Evolutionary conservation across 30 jellyfish, hydroid and myxozoan species (phyloP), one percentile per base, ranked within the genome.

Genomic region (Chrysaora quinquecirrha): DNA sequence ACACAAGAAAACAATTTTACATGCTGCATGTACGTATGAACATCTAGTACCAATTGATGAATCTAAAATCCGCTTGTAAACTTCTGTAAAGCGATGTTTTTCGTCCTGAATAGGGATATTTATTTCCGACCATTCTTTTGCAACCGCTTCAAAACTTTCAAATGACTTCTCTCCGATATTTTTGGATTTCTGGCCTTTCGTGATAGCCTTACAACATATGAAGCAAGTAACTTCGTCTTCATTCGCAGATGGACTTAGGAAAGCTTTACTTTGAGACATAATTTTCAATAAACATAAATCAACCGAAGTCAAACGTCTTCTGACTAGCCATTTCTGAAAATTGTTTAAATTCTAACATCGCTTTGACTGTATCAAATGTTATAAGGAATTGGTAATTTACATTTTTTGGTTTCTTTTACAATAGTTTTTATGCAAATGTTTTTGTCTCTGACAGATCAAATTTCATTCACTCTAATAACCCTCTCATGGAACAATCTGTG

Each of bases 51-150:
- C n/a, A n/a, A n/a, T n/a, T n/a, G n/a, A n/a, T n/a, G n/a, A n/a
- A n/a, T n/a, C n/a, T n/a, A n/a, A n/a, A n/a, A 58, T 58, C 71
- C 71, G 29, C 71, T 58, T 7, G 71, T 58, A 58, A 58, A 58
- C 71, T 58, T 58, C 71, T 58, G 29, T 58, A 58, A 58, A 58
- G 16, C 71, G 71, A 58, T 58, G 33, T 58, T 58, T 58, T 58
- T 25, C 33, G 20, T 58, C 71, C 10, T 58, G 71, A 58, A 58
- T 3, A 58, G 71, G 33, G 20, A 58, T 58, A 58, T 21, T 58
- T 58, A 58, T 58, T 25, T 58, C 71, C 29, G 71, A 58, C 71
- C 71, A 58, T 58, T 58, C 71, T 58, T 58, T 58, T 58, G 71
- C 7, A 25, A 58, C 71, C 19, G 71, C 71, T n/a, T 58, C 33